Evolutionary conservation across 2,113 vertebrate species (phyloP).

Genomic region (Corythoichthys haematopterus): DNA sequence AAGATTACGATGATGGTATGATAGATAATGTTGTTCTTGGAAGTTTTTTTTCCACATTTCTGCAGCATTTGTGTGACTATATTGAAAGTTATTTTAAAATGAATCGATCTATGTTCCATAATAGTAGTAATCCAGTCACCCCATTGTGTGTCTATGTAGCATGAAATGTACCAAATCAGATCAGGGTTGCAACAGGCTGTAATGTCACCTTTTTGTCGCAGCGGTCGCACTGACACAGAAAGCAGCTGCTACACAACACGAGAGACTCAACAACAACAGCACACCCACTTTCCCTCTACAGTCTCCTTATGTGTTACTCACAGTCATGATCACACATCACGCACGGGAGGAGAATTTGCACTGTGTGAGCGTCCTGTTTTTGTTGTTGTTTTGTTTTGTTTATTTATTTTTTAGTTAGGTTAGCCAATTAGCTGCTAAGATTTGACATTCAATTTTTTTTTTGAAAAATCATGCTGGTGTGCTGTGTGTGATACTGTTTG

Average conservation of each 20-base stretch:
- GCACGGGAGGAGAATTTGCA: not conserved
- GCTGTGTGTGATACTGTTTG: not conserved
- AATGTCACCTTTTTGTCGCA: not conserved
- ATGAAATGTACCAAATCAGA: not conserved
- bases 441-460: not conserved
- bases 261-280: not conserved
- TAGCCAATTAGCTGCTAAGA: not conserved
- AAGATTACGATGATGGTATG: no score
- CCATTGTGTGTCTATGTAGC: not conserved
- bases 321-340: not conserved
- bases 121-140: not conserved
- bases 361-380: not conserved
- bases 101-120: no score
- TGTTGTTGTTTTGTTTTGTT: no score
- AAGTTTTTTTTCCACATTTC: no score
- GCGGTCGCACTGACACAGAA: slow-evolving; percentile 6
- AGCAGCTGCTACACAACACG: slow-evolving; percentile 6
- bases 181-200: not conserved
- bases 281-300: not conserved
- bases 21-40: no score
- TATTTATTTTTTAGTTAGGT: not conserved
- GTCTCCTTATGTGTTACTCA: not conserved
- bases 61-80: no score
- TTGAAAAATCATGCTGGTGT: not conserved
- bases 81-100: no score